phyloP scores from a whole-genome alignment of 2,888 invertebrate species.

The Beris chalybata region DNA sequence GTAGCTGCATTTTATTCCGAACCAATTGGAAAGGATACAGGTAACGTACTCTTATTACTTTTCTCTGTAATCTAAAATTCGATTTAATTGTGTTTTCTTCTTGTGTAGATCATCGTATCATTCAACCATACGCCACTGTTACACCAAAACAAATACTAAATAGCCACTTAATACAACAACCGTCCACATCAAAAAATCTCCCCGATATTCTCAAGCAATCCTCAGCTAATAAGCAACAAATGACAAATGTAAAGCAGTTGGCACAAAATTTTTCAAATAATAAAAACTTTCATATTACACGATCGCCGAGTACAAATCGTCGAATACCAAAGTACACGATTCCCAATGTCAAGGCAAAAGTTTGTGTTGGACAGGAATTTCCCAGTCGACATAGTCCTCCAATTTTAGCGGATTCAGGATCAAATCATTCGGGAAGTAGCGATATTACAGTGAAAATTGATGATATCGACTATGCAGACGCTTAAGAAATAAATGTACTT shows the following conservation, averaged over 20 bases:
- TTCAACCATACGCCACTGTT: slow-evolving; percentile 40
- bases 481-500: slow-evolving; percentile 40
- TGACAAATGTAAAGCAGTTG: slow-evolving; percentile 48
- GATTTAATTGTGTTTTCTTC: neutral
- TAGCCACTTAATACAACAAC: slow-evolving; percentile 19
- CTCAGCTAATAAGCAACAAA: slow-evolving; percentile 33
- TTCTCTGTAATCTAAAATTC: neutral
- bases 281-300: slow-evolving; percentile 44
- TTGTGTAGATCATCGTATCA: slow-evolving; percentile 15
- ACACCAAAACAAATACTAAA: slow-evolving; percentile 22
- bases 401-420: slow-evolving; percentile 47
- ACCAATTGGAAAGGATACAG: slow-evolving; percentile 48
- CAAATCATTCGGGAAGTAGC: slow-evolving; percentile 56
- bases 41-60: slow-evolving; percentile 42
- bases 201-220: slow-evolving; percentile 43
- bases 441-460: slow-evolving; percentile 55
- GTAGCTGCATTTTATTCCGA: slow-evolving; percentile 48
- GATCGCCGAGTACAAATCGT: slow-evolving; percentile 41
- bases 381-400: slow-evolving; percentile 46
- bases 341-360: slow-evolving; percentile 34
- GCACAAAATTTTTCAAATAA: slow-evolving; percentile 49
- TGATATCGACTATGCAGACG: slow-evolving; percentile 54
- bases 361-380: slow-evolving; percentile 37
- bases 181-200: slow-evolving; percentile 44
- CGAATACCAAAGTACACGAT: slow-evolving; percentile 44